These are phyloP conservation scores for Musca vetustissima DNA, from an alignment of 1,140 invertebrate species.

Conservation along the genomic window DNA sequence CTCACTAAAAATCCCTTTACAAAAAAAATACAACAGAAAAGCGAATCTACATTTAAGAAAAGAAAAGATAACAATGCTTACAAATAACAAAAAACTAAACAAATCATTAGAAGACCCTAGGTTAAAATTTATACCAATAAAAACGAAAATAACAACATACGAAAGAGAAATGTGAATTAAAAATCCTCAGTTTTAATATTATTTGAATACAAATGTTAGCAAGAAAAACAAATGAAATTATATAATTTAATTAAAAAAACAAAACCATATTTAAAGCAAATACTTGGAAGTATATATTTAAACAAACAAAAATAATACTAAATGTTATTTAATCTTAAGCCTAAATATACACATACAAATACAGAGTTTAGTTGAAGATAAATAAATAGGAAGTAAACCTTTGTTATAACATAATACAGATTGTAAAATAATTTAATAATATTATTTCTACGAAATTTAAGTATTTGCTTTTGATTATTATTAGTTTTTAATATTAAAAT, in stretches of 20 bases:
- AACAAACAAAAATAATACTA: constrained; percentile 4
- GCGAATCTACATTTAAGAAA: too few species aligned
- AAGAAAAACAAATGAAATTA: neutral
- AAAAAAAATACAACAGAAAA: too few species aligned
- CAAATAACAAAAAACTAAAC: neutral
- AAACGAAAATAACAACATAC: neutral
- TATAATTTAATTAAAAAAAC: neutral
- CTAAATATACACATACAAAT: constrained; percentile 10
- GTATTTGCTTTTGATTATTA: constrained; percentile 24
- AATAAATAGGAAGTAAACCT: neutral
- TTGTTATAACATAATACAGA: constrained; percentile 6
- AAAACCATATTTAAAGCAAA: constrained; percentile 6
- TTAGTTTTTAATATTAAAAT: constrained; percentile 21
- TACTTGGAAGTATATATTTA: neutral
- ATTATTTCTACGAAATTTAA: constrained; percentile 23
- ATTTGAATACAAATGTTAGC: too few species aligned
- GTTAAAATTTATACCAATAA: constrained; percentile 21
- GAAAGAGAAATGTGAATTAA: neutral
- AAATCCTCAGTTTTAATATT: constrained; percentile 1
- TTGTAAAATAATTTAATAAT: constrained; percentile 14
- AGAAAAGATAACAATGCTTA: constrained; percentile 7
- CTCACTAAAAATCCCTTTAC: too few species aligned
- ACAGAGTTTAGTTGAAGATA: neutral
- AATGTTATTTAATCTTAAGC: constrained; percentile 21
- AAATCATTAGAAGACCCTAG: constrained; percentile 1